Base-by-base conservation (phyloP, 1,140 invertebrate genomes). In the Rhopalosiphum padi region DNA sequence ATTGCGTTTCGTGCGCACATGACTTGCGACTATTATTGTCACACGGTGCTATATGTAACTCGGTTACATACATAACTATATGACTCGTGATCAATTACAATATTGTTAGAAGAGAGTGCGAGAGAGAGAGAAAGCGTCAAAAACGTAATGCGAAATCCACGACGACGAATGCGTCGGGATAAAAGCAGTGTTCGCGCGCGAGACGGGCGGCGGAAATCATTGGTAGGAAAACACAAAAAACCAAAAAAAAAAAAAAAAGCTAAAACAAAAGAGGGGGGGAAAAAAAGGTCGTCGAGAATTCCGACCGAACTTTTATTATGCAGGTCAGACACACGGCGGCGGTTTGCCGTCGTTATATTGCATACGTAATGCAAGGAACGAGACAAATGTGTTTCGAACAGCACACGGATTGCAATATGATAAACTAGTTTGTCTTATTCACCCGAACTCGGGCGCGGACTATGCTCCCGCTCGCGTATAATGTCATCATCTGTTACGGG, bases 391-490 rank as follows among this genome's bases (percentile, higher is more conserved):
- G 85, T 86, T 86, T 86, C 43, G 85, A 86, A 86, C 85, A 86
- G 30, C 85, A 46, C 85, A 86, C 85, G 85, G 85, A 86, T 86
- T 41, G 85, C 85, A 86, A 86, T 86, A 86, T 86, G 85, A 86
- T 86, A 86, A 86, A 86, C 85, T 86, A 86, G 85, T 86, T 86
- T 86, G 85, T 86, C 85, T 86, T 46, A 85, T 85, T 86, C 85
- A 43, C 85, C 85, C 85, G 41, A 46, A 15, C 85, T 43, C 41
- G 85, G 0, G 82, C 15, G 43, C n/a, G 60, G 60, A 77, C 60
- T 77, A 11, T 35, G 60, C 60, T 77, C 60, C 11, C 60, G 4
- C 60, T n/a, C 60, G 85, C 25, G 5, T 30, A 30, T 86, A 30
- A n/a, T 43, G 37, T 46, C 43, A n/a, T 86, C 41, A 86, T 86